Conservation (phyloP, 64 coral and sea anemone genomes). For the Catalaphyllia jardinei region DNA sequence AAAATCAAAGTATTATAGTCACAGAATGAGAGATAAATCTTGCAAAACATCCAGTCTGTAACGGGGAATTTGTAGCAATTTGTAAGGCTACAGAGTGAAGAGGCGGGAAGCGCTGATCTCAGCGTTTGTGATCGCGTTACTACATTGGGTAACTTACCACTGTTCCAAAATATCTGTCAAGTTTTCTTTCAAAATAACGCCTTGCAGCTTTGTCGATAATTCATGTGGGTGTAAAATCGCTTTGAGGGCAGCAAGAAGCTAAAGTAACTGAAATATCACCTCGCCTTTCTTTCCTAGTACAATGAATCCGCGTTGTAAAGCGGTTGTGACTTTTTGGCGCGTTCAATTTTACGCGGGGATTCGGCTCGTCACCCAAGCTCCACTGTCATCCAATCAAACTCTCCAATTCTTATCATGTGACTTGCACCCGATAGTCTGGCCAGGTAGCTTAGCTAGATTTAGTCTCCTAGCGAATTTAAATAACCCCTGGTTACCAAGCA, state of each 20-base stretch:
- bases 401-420: constrained; percentile 52
- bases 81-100: neutral
- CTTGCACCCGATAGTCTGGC: neutral
- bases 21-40: neutral
- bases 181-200: neutral
- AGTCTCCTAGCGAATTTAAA: neutral
- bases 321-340: constrained; percentile 97
- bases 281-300: constrained; percentile 19
- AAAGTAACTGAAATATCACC: constrained; percentile 18
- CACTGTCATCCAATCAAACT: constrained; percentile 66
- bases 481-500: constrained; percentile 41
- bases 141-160: constrained; percentile 17
- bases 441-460: constrained; percentile 34
- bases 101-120: neutral
- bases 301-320: constrained; percentile 63
- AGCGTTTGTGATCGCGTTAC: constrained; percentile 11
- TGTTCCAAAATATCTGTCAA: neutral
- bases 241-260: neutral
- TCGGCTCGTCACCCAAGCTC: constrained; percentile 16
- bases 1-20: neutral
- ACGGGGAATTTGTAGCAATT: neutral
- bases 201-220: neutral
- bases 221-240: constrained; percentile 11
- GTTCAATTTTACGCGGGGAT: constrained; percentile 99
- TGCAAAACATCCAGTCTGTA: neutral